Base-by-base conservation (phyloP, 2,888 invertebrate species). In the Nephrotoma flavescens region DNA sequence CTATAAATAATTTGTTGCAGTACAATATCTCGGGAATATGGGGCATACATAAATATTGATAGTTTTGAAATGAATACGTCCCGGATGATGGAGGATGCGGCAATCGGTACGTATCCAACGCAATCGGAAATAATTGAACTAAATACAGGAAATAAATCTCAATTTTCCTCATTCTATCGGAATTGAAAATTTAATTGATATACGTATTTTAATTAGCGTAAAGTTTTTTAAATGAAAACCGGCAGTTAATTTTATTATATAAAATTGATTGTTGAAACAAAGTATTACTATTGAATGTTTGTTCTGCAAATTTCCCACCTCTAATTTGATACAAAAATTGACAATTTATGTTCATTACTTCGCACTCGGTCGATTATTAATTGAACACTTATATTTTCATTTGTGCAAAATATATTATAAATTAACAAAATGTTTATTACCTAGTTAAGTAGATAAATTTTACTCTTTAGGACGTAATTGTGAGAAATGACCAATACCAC, bases 111-210 rank as follows among this genome's bases (percentile, higher is more conserved):
- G 44, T 44, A 86, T 41, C 52, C 86, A 41, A 42, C 85, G 6
- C 86, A 44, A 45, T 5, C 86, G 31, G 45, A 44, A 41, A 45
- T 45, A 47, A 19, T 86, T 47, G 19, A 44, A 86, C 6, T 45
- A 41, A 86, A 45, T 45, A 31, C 41, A 41, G 41, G 86, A 31
- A 45, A 15, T n/a, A 44, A 86, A 47, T 47, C 47, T 15, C 41
- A 47, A 47, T 86, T 86, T 45, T 86, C 86, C 19, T 86, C 86
- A 52, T 86, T 86, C 41, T 86, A 86, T 86, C 31, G 86, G n/a
- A 86, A 45, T 86, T 86, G 19, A 86, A 57, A 31, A 71, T 71
- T 12, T 47, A n/a, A 12, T 47, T 52, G 31, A 31, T 31, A 31
- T 52, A n/a, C 15, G 19, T 52, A 52, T 52, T 52, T 52, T 52